Conservation (phyloP, 2,113 vertebrate species). For the Girardinichthys multiradiatus region DNA sequence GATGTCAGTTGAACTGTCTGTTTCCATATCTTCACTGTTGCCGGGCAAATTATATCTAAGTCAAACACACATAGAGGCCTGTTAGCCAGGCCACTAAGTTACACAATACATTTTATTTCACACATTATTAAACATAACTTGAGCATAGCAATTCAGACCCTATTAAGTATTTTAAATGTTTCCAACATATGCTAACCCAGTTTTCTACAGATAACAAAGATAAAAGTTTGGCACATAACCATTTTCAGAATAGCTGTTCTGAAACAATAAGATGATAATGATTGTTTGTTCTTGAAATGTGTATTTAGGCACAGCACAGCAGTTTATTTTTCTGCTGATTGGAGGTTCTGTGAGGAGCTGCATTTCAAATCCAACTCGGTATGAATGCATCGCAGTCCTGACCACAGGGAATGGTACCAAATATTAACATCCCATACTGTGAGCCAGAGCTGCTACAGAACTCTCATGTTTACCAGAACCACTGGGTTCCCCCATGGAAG, state of each 20-base stretch:
- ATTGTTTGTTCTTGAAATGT: slow-evolving; percentile 40
- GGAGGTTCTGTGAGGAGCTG: slow-evolving; percentile 17
- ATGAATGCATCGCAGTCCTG: slow-evolving; percentile 46
- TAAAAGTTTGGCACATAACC: not conserved
- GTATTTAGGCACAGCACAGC: slow-evolving; percentile 28
- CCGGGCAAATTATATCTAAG: no score
- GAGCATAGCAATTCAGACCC: no score
- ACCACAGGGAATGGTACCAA: slow-evolving; percentile 57
- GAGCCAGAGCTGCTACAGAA: slow-evolving; percentile 45
- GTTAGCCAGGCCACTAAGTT: no score
- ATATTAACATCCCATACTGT: slow-evolving; percentile 58
- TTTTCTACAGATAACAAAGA: slow-evolving; percentile 16
- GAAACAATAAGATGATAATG: slow-evolving; percentile 34
- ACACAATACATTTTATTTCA: no score
- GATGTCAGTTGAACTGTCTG: no score
- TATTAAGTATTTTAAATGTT: no score
- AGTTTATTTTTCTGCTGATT: slow-evolving; percentile 53
- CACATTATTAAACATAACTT: no score
- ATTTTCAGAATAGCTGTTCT: slow-evolving; percentile 41
- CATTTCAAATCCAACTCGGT: slow-evolving; percentile 39
- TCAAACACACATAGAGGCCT: no score
- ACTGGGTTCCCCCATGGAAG: slow-evolving; percentile 18
- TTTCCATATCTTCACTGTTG: no score
- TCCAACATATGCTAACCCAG: not conserved
- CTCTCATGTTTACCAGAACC: slow-evolving; percentile 43